These are phyloP conservation scores for Lapara coniferarum DNA, from an alignment of 2,888 invertebrate species.

Conservation along the genomic window DNA sequence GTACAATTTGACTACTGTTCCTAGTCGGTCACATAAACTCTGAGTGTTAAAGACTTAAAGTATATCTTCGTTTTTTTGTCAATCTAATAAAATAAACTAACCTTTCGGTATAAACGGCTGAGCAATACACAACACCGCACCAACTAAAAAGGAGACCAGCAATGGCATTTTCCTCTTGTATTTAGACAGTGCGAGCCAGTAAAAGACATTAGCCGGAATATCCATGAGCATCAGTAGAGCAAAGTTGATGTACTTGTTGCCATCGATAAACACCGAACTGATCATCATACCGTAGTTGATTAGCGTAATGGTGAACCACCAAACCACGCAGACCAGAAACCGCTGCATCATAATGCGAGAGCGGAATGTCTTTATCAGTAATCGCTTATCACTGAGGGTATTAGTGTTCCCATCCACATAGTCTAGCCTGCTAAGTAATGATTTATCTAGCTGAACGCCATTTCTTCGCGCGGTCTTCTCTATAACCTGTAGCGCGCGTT, in stretches of 20 bases:
- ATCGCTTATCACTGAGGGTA: slow-evolving; percentile 56
- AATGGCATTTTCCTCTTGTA: slow-evolving; percentile 69
- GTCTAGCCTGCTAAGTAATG: slow-evolving; percentile 58
- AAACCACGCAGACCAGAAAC: slow-evolving; percentile 72
- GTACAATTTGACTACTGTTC: no score
- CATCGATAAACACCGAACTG: slow-evolving; percentile 73
- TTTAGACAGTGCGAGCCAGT: slow-evolving; percentile 71
- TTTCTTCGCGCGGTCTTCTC: slow-evolving; percentile 71
- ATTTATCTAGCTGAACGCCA: slow-evolving; percentile 57
- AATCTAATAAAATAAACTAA: no score
- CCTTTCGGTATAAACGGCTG: slow-evolving; percentile 75
- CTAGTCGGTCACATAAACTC: no score
- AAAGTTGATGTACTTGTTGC: slow-evolving; percentile 76
- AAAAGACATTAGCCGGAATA: slow-evolving; percentile 73
- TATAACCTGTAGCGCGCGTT: slow-evolving; percentile 61
- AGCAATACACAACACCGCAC: slow-evolving; percentile 69
- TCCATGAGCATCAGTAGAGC: slow-evolving; percentile 75
- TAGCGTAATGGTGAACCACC: slow-evolving; percentile 78
- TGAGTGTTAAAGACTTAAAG: not conserved
- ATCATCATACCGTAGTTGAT: slow-evolving; percentile 82
- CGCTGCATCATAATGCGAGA: slow-evolving; percentile 74
- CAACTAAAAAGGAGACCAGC: slow-evolving; percentile 65
- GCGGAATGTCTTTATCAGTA: slow-evolving; percentile 69
- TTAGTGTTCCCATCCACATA: slow-evolving; percentile 59
- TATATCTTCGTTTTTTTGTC: not conserved